Evolutionary conservation across 2,797 vertebrate genomes (phyloP).

Genomic region (Novumbra hubbsi): DNA sequence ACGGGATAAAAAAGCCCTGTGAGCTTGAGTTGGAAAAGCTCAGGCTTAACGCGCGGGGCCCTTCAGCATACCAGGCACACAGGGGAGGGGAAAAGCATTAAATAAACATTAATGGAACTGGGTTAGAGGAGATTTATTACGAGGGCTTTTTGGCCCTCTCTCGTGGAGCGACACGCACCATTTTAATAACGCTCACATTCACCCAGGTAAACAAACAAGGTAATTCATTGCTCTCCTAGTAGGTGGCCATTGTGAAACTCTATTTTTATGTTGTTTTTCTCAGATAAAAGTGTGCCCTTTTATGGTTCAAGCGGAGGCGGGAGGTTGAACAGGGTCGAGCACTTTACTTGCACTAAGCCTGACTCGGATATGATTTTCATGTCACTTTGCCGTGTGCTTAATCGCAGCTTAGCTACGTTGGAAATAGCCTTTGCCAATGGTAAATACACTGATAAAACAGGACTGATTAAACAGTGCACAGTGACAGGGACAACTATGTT

Average conservation of each 20-base stretch:
- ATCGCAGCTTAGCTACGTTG: constrained; percentile 63
- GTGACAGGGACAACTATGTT: constrained; percentile 53
- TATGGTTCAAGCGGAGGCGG: constrained; percentile 23
- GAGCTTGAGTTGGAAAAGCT: constrained; percentile 59
- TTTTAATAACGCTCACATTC: constrained; percentile 78
- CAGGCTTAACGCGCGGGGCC: constrained; percentile 65
- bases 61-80: constrained; percentile 56
- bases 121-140: constrained; percentile 81
- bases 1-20: constrained; percentile 65
- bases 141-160: constrained; percentile 69
- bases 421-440: constrained; percentile 50
- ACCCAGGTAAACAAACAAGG: constrained; percentile 76
- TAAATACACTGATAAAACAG: constrained; percentile 49
- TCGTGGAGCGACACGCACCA: constrained; percentile 62
- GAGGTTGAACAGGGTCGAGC: constrained; percentile 28
- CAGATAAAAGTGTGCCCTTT: constrained; percentile 29
- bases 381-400: constrained; percentile 56
- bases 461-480: constrained; percentile 55
- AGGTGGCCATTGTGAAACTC: constrained; percentile 59
- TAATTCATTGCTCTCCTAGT: constrained; percentile 68
- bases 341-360: constrained; percentile 50
- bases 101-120: constrained; percentile 83
- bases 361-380: constrained; percentile 59
- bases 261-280: constrained; percentile 46
- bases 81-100: constrained; percentile 73